Percentiles rank a stretch among this genome's conserved stretches.
These are phyloP conservation scores for Ennomos quercinarius DNA, from an alignment of 2,888 invertebrate genomes.

Conservation along the genomic window DNA sequence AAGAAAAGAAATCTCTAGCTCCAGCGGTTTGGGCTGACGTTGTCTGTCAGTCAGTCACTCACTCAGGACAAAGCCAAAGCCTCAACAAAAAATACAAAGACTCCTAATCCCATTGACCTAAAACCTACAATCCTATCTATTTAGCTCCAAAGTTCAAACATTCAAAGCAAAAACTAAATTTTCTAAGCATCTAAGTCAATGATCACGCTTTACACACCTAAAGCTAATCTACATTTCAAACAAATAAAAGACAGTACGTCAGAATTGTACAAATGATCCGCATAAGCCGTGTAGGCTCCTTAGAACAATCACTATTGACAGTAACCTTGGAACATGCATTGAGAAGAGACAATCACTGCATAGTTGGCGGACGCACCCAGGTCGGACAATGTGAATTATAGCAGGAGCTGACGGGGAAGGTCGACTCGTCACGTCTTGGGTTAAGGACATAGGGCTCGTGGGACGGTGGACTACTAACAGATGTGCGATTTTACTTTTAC, in stretches of 20 bases:
- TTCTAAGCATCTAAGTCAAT: no score
- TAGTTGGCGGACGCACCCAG: constrained; percentile 79
- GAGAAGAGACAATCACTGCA: constrained; percentile 84
- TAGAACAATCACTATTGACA: constrained; percentile 49
- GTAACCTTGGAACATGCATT: constrained; percentile 72
- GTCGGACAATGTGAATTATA: constrained; percentile 74
- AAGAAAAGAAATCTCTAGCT: no score
- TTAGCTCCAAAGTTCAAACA: no score
- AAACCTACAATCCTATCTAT: no score
- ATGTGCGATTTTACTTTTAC: constrained; percentile 5
- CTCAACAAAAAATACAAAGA: no score
- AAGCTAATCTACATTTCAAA: neutral
- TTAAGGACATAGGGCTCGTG: constrained; percentile 75
- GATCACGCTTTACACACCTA: no score
- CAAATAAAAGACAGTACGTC: constrained; percentile 20
- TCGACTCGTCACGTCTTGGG: constrained; percentile 83
- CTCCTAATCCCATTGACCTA: no score
- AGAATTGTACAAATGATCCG: constrained; percentile 24
- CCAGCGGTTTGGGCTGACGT: no score
- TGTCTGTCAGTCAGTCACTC: no score
- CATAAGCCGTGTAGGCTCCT: constrained; percentile 40
- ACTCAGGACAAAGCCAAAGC: no score
- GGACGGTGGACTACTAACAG: constrained; percentile 18
- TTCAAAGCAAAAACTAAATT: no score
- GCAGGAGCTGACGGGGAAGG: constrained; percentile 74